Evolutionary conservation across 2,113 vertebrate genomes (phyloP).

Genomic region (Colinus virginianus): DNA sequence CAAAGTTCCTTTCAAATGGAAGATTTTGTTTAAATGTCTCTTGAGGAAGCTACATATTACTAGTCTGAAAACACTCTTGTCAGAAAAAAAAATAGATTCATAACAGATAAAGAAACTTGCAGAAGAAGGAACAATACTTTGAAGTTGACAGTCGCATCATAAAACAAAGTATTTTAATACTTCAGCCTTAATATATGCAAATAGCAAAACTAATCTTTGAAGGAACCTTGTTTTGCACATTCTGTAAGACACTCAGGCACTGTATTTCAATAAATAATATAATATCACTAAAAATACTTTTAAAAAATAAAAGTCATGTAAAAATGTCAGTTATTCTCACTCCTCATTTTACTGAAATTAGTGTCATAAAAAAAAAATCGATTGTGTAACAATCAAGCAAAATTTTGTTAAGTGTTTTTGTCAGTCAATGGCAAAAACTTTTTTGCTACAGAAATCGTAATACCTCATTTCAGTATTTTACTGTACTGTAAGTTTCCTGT

Average conservation of each 20-base stretch:
- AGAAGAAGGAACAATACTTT: not conserved
- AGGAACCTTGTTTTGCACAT: not conserved
- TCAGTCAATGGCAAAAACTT: not conserved
- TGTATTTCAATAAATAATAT: not conserved
- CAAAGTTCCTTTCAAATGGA: not conserved
- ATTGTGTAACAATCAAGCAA: not conserved
- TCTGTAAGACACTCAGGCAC: not conserved
- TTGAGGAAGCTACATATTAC: not conserved
- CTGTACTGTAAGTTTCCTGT: not conserved
- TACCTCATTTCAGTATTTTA: not conserved
- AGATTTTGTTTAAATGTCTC: not conserved
- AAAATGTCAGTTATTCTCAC: not conserved
- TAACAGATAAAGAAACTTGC: not conserved
- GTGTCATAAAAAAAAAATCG: not conserved
- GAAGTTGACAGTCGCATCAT: not conserved
- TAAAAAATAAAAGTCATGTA: not conserved
- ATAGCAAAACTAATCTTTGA: not conserved
- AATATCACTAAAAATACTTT: rapidly evolving
- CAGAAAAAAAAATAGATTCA: not conserved
- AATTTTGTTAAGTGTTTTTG: not conserved
- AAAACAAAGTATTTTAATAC: not conserved
- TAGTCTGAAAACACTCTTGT: not conserved
- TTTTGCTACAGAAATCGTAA: not conserved
- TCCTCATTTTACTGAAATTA: not conserved
- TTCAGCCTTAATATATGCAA: not conserved